These are phyloP conservation scores for Scaptomyza polygonia DNA, from an alignment of 2,888 invertebrate genomes.

Conservation along the genomic window DNA sequence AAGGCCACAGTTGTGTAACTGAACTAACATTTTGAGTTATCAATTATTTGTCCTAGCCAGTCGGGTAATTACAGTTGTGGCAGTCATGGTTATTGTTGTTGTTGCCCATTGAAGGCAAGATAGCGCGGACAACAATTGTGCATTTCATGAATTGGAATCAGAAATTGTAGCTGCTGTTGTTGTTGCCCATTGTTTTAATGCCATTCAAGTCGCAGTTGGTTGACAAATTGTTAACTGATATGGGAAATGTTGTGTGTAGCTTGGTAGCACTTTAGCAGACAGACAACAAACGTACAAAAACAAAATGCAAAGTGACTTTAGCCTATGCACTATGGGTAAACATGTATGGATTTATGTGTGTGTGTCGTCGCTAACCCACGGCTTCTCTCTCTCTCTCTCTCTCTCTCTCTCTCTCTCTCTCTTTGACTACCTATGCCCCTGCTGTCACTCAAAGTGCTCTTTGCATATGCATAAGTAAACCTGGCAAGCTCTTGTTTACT, in stretches of 20 bases:
- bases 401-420: too few relatives aligned
- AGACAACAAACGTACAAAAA: slow-evolving; percentile 22
- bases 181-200: slow-evolving; percentile 67
- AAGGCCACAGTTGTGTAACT: slow-evolving; percentile 30
- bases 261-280: slow-evolving; percentile 40
- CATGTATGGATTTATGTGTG: slow-evolving; percentile 71
- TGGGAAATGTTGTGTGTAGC: slow-evolving; percentile 62
- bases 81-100: slow-evolving; percentile 19
- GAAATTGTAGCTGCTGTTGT: slow-evolving; percentile 30
- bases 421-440: neutral
- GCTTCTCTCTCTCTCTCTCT: too few relatives aligned
- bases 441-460: slow-evolving; percentile 22
- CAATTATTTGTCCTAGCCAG: slow-evolving; percentile 32
- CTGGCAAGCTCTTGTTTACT: slow-evolving; percentile 42
- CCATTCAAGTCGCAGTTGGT: slow-evolving; percentile 71
- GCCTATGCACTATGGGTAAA: slow-evolving; percentile 57
- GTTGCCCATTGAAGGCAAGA: slow-evolving; percentile 44
- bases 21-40: slow-evolving; percentile 32
- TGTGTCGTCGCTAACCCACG: slow-evolving; percentile 22
- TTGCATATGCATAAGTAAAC: slow-evolving; percentile 52
- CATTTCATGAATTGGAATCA: slow-evolving; percentile 74
- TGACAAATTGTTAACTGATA: slow-evolving; percentile 80
- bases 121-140: slow-evolving; percentile 77
- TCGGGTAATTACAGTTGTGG: slow-evolving; percentile 50
- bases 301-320: slow-evolving; percentile 46